phyloP scores from a whole-genome alignment of 2,113 vertebrate species.

The Microcebus griseorufus region DNA sequence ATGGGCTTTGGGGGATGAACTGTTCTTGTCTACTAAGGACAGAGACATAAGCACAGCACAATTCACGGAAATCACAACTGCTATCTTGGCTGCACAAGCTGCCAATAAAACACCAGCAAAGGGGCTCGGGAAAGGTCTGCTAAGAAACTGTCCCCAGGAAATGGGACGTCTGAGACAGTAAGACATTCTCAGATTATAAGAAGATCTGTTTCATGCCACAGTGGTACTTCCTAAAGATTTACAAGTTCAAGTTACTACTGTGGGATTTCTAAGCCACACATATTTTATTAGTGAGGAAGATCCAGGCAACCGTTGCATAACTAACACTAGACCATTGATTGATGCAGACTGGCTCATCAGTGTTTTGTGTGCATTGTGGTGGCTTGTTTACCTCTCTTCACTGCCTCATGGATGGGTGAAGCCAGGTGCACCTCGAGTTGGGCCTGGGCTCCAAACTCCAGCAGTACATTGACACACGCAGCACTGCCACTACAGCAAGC shows the following conservation, averaged over 20 bases:
- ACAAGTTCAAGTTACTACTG: neutral
- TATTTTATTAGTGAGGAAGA: neutral
- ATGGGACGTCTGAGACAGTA: neutral
- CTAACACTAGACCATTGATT: neutral
- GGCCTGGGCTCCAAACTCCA: constrained; percentile 86
- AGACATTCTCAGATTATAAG: neutral
- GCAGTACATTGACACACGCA: constrained; percentile 89
- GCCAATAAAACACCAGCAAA: constrained; percentile 2
- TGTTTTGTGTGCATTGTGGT: neutral
- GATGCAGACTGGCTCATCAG: neutral
- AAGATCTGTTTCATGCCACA: neutral
- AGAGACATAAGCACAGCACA: neutral
- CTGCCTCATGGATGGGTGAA: constrained; percentile 91
- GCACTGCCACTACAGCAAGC: constrained; percentile 92
- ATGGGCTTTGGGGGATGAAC: neutral
- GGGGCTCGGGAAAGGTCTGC: neutral
- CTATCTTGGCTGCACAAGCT: neutral
- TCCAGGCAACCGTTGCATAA: neutral
- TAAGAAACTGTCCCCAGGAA: neutral
- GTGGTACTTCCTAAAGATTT: neutral
- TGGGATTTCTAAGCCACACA: neutral
- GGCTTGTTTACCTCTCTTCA: constrained; percentile 88
- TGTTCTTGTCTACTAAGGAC: neutral
- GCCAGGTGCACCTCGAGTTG: constrained; percentile 81
- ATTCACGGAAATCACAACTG: neutral